Evolutionary conservation across 92 coral and sea anemone genomes (phyloP).

Genomic region (Zoanthus solanderi): DNA sequence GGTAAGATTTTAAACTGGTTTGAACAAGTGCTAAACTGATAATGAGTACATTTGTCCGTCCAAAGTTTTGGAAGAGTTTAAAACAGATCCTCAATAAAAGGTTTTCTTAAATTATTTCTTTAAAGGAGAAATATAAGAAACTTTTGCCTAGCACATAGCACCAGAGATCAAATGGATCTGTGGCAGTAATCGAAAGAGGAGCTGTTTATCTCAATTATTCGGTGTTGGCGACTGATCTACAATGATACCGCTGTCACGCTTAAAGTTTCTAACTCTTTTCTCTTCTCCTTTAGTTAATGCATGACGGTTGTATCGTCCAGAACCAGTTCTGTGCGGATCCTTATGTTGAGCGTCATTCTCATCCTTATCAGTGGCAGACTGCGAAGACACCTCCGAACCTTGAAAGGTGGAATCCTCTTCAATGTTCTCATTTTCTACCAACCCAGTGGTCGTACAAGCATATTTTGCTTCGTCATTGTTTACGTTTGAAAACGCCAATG

Average conservation of each 20-base stretch:
- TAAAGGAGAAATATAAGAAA: too few species aligned
- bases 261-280: constrained; percentile 14
- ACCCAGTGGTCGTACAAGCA: neutral
- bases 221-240: constrained; percentile 74
- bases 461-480: neutral
- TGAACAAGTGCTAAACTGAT: too few species aligned
- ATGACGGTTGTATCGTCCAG: neutral
- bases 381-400: neutral
- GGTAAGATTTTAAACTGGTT: too few species aligned
- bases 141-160: too few species aligned
- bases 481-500: neutral
- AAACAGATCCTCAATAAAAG: too few species aligned
- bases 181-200: too few species aligned
- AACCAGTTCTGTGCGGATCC: neutral
- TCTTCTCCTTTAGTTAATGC: neutral
- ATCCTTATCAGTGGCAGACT: neutral
- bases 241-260: constrained; percentile 82
- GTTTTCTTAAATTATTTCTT: too few species aligned
- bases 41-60: too few species aligned
- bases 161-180: too few species aligned
- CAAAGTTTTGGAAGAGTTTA: too few species aligned
- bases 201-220: constrained; percentile 25
- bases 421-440: neutral
- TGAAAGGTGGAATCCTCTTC: neutral
- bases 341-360: neutral